Percentiles rank a stretch among this genome's conserved stretches.
phyloP scores from a whole-genome alignment of 2,797 vertebrate species.

The Eremophila alpestris region DNA sequence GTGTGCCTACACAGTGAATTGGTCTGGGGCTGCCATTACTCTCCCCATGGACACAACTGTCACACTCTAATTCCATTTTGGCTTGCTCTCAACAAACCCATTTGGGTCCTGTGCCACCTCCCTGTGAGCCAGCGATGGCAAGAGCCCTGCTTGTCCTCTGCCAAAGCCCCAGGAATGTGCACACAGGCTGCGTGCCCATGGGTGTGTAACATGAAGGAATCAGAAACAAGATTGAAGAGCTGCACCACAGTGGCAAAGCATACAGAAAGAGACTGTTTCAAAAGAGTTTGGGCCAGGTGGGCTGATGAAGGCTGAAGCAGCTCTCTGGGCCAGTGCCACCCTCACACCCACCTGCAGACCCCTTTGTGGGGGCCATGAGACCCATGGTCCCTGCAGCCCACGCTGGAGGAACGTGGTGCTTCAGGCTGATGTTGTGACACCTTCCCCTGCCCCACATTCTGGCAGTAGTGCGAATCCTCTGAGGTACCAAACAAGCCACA shows the following conservation, averaged over 20 bases:
- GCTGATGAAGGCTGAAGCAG: background rate
- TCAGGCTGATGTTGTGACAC: background rate
- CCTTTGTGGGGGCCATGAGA: background rate
- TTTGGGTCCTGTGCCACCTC: background rate
- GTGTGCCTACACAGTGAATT: background rate
- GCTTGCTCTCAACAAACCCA: background rate
- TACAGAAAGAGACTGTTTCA: background rate
- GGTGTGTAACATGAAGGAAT: background rate
- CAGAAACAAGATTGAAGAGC: background rate
- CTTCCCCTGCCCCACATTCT: background rate
- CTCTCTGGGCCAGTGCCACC: background rate
- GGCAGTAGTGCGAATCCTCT: background rate
- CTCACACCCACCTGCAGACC: background rate
- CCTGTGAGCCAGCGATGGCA: background rate
- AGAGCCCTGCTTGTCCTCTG: background rate
- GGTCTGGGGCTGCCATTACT: fast-evolving
- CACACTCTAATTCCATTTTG: background rate
- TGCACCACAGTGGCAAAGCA: background rate
- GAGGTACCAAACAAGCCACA: background rate
- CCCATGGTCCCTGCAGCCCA: background rate
- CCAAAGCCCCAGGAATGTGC: too few species aligned
- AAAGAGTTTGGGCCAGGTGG: background rate
- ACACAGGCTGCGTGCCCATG: background rate
- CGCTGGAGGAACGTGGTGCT: background rate
- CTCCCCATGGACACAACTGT: background rate